Evolutionary conservation across 2,888 invertebrate species (phyloP).

Genomic region (Anthrax anthrax): DNA sequence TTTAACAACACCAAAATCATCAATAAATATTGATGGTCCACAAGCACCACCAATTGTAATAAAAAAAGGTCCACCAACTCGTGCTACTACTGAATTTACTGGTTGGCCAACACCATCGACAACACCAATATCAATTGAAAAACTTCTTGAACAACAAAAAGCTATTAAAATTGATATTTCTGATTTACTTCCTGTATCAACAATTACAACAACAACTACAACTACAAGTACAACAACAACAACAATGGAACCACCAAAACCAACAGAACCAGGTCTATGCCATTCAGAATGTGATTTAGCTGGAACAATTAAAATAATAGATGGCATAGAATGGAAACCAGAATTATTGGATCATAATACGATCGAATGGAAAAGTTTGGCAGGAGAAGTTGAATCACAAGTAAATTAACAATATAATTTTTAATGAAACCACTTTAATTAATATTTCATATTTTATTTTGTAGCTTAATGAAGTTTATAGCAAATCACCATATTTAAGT

Average conservation of each 20-base stretch:
- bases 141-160: slow-evolving; percentile 52
- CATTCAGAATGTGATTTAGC: slow-evolving; percentile 67
- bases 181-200: slow-evolving; percentile 32
- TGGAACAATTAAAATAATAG: slow-evolving; percentile 70
- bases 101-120: slow-evolving; percentile 85
- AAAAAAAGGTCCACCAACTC: slow-evolving; percentile 71
- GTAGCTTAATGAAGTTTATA: slow-evolving; percentile 74
- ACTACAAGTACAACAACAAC: slow-evolving; percentile 49
- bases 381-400: slow-evolving; percentile 66
- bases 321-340: slow-evolving; percentile 70
- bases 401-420: slow-evolving; percentile 34
- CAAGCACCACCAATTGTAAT: slow-evolving; percentile 48
- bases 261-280: slow-evolving; percentile 68
- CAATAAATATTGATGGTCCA: slow-evolving; percentile 31
- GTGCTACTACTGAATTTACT: slow-evolving; percentile 76
- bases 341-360: slow-evolving; percentile 77
- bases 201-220: slow-evolving; percentile 39
- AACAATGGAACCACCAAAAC: slow-evolving; percentile 51
- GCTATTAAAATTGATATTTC: slow-evolving; percentile 43
- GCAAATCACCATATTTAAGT: slow-evolving; percentile 54
- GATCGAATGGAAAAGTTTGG: slow-evolving; percentile 70
- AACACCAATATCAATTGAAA: slow-evolving; percentile 72
- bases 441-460: slow-evolving; percentile 1
- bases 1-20: slow-evolving; percentile 42
- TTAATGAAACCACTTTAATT: neutral